Evolutionary conservation across 2,113 vertebrate species (phyloP).

Genomic region (Cyprinodon tularosa): DNA sequence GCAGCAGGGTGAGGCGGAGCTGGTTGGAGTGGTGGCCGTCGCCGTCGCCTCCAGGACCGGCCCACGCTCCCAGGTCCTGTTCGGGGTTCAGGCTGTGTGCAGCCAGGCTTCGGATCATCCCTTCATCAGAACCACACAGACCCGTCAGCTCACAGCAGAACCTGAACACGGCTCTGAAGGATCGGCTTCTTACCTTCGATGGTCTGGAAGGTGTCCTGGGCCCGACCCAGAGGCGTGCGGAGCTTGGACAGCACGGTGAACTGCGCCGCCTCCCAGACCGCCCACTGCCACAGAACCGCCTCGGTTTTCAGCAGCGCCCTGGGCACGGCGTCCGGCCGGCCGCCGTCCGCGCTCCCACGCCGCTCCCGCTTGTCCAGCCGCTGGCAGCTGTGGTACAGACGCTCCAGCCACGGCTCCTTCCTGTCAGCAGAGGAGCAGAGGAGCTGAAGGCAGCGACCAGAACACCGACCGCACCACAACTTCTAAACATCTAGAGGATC

Average conservation of each 20-base stretch:
- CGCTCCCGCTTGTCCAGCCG: slow-evolving; percentile 90
- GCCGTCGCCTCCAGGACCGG: slow-evolving; percentile 87
- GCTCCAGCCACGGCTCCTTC: slow-evolving; percentile 97
- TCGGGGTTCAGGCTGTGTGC: slow-evolving; percentile 94
- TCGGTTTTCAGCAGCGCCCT: slow-evolving; percentile 91
- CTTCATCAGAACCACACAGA: slow-evolving; percentile 63
- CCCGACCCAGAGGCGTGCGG: slow-evolving; percentile 93
- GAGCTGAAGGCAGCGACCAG: too few species aligned
- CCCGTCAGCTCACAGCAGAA: too few species aligned
- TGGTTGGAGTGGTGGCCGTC: slow-evolving; percentile 96
- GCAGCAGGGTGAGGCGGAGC: slow-evolving; percentile 91
- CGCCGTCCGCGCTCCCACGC: slow-evolving; percentile 38
- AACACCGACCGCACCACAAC: too few species aligned
- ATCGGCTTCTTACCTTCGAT: slow-evolving; percentile 88
- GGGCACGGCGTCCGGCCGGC: slow-evolving; percentile 81
- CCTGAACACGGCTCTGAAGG: too few species aligned
- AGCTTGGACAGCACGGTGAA: slow-evolving; percentile 97
- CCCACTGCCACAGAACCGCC: slow-evolving; percentile 98
- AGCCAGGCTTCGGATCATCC: slow-evolving; percentile 95
- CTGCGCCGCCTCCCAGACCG: slow-evolving; percentile 97
- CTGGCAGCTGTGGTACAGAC: slow-evolving; percentile 96
- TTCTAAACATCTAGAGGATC: too few species aligned
- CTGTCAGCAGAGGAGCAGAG: slow-evolving; percentile 68
- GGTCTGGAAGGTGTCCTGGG: slow-evolving; percentile 98
- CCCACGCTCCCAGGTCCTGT: slow-evolving; percentile 94